These are phyloP conservation scores for Pterocles burchelli DNA, from an alignment of 2,113 vertebrate species.

Conservation along the genomic window DNA sequence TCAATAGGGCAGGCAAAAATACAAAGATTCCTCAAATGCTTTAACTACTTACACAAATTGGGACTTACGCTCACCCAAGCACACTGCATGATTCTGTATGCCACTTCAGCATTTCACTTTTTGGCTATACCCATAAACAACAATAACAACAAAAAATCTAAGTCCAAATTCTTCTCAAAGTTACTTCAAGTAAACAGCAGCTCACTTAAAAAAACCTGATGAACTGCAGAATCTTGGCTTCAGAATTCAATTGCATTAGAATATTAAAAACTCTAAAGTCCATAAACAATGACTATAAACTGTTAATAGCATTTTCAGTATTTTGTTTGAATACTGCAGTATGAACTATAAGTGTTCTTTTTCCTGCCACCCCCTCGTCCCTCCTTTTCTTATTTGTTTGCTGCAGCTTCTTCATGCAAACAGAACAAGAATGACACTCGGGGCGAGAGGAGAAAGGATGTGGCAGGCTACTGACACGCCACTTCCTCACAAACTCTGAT, in stretches of 20 bases:
- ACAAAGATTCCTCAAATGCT: not conserved
- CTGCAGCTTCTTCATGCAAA: not conserved
- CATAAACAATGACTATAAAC: conserved; percentile 59
- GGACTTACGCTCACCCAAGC: not conserved
- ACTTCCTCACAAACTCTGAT: not conserved
- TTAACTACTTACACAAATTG: not conserved
- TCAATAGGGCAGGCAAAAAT: not conserved
- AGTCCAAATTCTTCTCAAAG: not conserved
- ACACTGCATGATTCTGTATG: not conserved
- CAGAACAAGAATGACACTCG: fast-evolving
- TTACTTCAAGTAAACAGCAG: not conserved
- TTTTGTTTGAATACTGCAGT: conserved; percentile 46
- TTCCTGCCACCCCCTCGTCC: too few relatives aligned
- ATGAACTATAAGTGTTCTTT: not conserved
- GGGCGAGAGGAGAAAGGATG: not conserved
- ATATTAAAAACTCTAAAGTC: conserved; percentile 48
- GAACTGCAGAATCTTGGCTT: conserved; percentile 45
- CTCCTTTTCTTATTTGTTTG: not conserved
- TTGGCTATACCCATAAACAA: not conserved
- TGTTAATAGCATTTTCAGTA: conserved; percentile 39
- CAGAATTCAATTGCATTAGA: conserved; percentile 48
- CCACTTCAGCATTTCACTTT: not conserved
- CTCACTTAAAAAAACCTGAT: conserved; percentile 25
- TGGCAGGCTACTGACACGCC: not conserved
- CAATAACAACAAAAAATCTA: not conserved